Conservation (phyloP, 2,113 vertebrate genomes). For the Myotis yumanensis region DNA sequence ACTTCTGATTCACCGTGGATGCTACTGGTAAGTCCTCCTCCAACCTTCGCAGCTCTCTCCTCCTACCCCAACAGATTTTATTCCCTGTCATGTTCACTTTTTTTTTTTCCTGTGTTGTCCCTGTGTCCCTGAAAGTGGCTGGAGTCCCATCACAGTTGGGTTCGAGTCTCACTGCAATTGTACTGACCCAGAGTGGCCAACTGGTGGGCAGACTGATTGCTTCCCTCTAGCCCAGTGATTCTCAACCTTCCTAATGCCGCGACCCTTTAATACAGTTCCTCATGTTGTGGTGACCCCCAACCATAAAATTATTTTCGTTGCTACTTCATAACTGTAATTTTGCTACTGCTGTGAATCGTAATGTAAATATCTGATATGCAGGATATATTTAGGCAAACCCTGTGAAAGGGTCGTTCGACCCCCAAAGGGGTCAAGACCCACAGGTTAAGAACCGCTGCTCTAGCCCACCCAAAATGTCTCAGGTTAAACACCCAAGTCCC, state of each 20-base stretch:
- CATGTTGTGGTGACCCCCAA: too few species aligned
- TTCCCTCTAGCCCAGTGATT: neutral
- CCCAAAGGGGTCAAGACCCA: too few species aligned
- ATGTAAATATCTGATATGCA: too few species aligned
- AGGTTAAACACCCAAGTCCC: neutral
- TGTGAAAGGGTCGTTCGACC: too few species aligned
- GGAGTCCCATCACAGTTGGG: neutral
- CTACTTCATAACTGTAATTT: too few species aligned
- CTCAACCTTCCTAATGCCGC: too few species aligned
- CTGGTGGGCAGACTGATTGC: neutral
- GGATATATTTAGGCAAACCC: too few species aligned
- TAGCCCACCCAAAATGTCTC: neutral
- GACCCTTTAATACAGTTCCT: too few species aligned
- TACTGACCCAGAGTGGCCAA: neutral
- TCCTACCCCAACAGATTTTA: neutral
- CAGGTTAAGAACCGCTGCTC: too few species aligned
- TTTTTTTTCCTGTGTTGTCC: neutral
- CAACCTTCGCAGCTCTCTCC: neutral
- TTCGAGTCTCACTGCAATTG: neutral
- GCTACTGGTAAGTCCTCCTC: neutral
- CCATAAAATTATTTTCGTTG: too few species aligned
- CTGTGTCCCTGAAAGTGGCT: neutral
- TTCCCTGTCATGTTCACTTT: neutral
- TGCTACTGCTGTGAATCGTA: too few species aligned
- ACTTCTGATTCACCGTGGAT: neutral